Base-by-base conservation (phyloP, 1,140 invertebrate species). In the Panulirus ornatus region DNA sequence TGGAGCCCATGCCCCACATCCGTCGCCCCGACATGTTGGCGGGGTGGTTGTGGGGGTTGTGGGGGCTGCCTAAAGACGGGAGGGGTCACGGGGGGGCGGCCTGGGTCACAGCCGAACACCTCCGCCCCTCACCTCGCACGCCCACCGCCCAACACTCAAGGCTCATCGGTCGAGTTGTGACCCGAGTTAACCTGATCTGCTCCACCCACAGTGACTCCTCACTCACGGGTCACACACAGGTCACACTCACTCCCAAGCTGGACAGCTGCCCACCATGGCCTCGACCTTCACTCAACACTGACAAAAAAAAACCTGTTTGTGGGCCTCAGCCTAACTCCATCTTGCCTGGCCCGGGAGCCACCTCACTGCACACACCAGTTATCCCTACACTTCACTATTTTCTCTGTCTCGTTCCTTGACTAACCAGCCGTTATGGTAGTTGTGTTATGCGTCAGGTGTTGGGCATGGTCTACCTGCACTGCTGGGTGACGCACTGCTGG, bases 11-110 rank as follows among this genome's bases (percentile, higher is more conserved):
- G 22, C 70, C 42, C 88, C 88, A 89, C 88, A 89, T 89, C 14
- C 88, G 79, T 2, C 88, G 88, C 9, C 88, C 88, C 27, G 88
- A 84, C 88, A 89, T 89, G n/a, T 6, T 66, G 58, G 3, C 5
- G 58, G 58, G 3, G n/a, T n/a, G n/a, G n/a, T n/a, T n/a, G n/a
- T n/a, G n/a, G n/a, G n/a, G n/a, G n/a, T 27, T 6, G 5, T 30
- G 6, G 58, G n/a, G 58, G n/a, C 6, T 6, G 22, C 14, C n/a
- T n/a, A n/a, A n/a, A n/a, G n/a, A n/a, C n/a, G n/a, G 54, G 54
- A 19, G 54, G 9, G 19, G 54, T 58, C 14, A 58, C 54, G 58
- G 58, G 6, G 22, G n/a, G 16, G 19, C 16, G 14, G 54, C 54
- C 54, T 22, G 16, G 54, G 54, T 58, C 16, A 58, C 54, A 22